Conservation (phyloP, 1,140 invertebrate species). For the Zaprionus vittiger region DNA sequence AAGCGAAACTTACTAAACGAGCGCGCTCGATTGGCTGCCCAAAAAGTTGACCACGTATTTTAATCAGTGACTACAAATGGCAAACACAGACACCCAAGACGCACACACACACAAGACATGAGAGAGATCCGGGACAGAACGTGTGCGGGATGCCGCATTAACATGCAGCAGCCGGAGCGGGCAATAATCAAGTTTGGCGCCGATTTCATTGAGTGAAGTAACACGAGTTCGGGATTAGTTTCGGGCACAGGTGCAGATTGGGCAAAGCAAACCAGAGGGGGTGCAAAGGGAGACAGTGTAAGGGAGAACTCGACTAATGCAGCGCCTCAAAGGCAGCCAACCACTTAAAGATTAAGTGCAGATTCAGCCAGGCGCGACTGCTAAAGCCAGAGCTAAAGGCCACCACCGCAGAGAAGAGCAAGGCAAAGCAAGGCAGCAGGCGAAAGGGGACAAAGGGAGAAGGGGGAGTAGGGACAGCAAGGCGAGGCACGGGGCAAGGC, state of each 20-base stretch:
- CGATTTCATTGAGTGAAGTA: constrained; percentile 74
- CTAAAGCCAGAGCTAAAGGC: constrained; percentile 29
- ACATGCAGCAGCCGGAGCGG: constrained; percentile 54
- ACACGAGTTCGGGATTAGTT: constrained; percentile 78
- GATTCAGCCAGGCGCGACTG: constrained; percentile 71
- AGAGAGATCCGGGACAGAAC: background rate
- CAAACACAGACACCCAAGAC: constrained; percentile 11
- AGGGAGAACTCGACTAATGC: constrained; percentile 51
- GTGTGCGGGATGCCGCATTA: constrained; percentile 57
- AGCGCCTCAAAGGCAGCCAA: constrained; percentile 73
- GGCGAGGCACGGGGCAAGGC: constrained; percentile 7
- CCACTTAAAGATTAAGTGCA: constrained; percentile 82
- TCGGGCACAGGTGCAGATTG: constrained; percentile 46
- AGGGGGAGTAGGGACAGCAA: background rate
- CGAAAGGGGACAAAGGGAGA: no score
- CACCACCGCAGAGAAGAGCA: constrained; percentile 15
- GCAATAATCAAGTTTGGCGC: constrained; percentile 77
- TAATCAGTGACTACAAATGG: constrained; percentile 68
- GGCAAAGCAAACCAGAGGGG: background rate
- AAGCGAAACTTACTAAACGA: constrained; percentile 78
- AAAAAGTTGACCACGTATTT: constrained; percentile 80
- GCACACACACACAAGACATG: background rate
- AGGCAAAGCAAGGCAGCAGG: background rate
- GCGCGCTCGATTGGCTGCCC: constrained; percentile 76
- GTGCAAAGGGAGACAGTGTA: background rate